These are phyloP conservation scores for Linurgus olivaceus DNA, from an alignment of 2,797 vertebrate species.

Conservation along the genomic window DNA sequence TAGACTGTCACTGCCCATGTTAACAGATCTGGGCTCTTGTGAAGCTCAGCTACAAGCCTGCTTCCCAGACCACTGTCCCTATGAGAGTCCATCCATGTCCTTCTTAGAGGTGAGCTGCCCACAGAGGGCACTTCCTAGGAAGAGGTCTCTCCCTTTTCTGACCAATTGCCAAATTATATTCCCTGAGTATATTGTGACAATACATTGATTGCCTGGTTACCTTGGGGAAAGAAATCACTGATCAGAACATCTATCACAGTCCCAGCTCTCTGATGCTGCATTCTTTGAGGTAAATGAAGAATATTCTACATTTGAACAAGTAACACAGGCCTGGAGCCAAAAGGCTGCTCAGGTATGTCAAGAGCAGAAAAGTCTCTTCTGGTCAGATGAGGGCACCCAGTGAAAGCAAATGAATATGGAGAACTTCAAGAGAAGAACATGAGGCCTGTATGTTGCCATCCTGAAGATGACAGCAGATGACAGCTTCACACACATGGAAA, in stretches of 20 bases:
- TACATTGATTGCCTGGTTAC: not conserved
- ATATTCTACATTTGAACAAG: not conserved
- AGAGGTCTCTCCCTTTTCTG: not conserved
- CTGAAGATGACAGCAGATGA: not conserved
- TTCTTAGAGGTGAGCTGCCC: not conserved
- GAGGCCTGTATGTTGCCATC: not conserved
- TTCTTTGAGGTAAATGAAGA: not conserved
- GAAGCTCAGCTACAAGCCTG: not conserved
- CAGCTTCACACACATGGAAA: not conserved
- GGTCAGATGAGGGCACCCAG: not conserved
- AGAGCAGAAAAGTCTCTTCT: not conserved
- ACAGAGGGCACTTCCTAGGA: not conserved
- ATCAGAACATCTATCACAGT: not conserved
- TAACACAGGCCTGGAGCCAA: not conserved
- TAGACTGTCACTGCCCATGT: not conserved
- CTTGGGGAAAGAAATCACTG: not conserved
- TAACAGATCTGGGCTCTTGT: not conserved
- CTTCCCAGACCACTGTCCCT: not conserved
- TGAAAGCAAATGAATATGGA: fast-evolving
- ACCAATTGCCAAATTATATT: not conserved
- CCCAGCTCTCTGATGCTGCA: not conserved
- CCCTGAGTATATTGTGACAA: not conserved
- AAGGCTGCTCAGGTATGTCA: not conserved
- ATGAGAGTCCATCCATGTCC: fast-evolving
- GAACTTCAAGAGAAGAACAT: not conserved